phyloP scores from a whole-genome alignment of 2,113 vertebrate genomes.

The Tor tambroides region DNA sequence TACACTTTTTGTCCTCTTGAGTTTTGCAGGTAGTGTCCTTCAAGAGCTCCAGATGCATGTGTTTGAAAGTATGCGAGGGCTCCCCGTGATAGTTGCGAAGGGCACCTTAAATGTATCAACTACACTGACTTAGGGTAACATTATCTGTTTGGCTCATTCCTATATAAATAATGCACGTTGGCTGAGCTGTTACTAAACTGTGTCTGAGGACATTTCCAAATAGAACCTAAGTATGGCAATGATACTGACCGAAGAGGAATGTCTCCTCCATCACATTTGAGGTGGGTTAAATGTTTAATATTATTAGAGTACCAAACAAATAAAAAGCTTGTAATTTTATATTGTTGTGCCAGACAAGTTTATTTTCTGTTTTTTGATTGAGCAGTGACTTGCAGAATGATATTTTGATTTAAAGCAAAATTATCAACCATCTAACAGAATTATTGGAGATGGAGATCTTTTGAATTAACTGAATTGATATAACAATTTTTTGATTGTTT shows the following conservation, averaged over 20 bases:
- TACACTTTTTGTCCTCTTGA: conserved; percentile 42
- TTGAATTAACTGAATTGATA: not conserved
- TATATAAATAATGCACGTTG: conserved; percentile 88
- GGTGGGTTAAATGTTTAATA: conserved; percentile 35
- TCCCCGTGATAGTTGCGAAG: conserved; percentile 68
- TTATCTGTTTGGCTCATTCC: conserved; percentile 77
- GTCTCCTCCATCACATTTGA: conserved; percentile 13
- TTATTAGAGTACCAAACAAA: not conserved
- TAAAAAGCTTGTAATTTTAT: not conserved
- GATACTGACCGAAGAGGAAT: conserved; percentile 30
- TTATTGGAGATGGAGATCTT: not conserved
- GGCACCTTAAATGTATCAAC: conserved; percentile 71
- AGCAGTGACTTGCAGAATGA: not conserved
- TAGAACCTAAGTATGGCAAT: conserved; percentile 66
- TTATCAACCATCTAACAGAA: not conserved
- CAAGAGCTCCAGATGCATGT: conserved; percentile 51
- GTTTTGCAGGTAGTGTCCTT: conserved; percentile 50
- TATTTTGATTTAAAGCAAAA: not conserved
- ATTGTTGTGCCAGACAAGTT: not conserved
- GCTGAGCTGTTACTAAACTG: conserved; percentile 81
- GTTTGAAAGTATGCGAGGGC: conserved; percentile 59
- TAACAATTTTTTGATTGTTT: not conserved
- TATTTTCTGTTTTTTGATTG: not conserved
- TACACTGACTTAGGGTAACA: conserved; percentile 81
- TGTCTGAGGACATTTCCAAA: conserved; percentile 78